A percentile compares a stretch with the other conserved stretches of the same genome.
Conservation (phyloP, 2,888 invertebrate genomes). For the Germaria angustata region DNA sequence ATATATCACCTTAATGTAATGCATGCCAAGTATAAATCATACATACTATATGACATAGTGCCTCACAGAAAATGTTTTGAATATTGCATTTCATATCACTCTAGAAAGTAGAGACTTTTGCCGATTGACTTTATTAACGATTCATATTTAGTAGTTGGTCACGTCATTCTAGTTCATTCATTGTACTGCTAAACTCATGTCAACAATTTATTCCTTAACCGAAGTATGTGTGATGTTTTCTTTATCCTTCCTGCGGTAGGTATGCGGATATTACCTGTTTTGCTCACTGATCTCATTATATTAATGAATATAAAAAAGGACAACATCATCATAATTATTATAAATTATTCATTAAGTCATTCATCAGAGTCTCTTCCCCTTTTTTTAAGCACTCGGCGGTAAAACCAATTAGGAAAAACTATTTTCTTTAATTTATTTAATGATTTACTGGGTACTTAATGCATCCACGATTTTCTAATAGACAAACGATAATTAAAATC, state of each 20-base stretch:
- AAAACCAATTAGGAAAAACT: conserved; percentile 7
- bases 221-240: not conserved
- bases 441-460: conserved; percentile 10
- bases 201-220: conserved; percentile 6
- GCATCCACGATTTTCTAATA: not conserved
- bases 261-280: not conserved
- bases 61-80: no score
- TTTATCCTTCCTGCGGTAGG: conserved; percentile 1
- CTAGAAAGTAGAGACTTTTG: no score
- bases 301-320: not conserved
- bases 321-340: conserved; percentile 2
- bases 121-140: no score
- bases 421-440: conserved; percentile 23
- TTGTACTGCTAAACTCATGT: not conserved
- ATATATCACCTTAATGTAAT: no score
- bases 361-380: not conserved
- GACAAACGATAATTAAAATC: not conserved
- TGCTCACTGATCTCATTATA: conserved; percentile 4
- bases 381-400: not conserved
- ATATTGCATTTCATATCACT: no score
- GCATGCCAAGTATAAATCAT: no score
- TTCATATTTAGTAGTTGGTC: no score
- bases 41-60: no score
- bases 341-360: conserved; percentile 21
- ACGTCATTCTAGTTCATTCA: not conserved